These are phyloP conservation scores for Druon quercuslanigerum DNA, from an alignment of 1,140 invertebrate genomes.

Conservation along the genomic window DNA sequence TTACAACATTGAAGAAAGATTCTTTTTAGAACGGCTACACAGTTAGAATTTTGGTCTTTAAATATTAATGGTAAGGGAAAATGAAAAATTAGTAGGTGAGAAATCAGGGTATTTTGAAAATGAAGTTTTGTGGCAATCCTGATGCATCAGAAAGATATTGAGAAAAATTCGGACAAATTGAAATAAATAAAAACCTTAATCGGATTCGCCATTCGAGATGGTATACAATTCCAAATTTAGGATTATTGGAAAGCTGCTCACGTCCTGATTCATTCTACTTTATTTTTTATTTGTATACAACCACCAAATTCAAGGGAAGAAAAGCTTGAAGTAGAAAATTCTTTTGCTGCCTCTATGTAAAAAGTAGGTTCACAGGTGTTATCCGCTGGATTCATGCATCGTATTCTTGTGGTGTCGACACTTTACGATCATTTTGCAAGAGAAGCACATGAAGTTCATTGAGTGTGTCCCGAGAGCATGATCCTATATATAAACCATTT, in stretches of 20 bases:
- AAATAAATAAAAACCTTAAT: no score
- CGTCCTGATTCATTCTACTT: background rate
- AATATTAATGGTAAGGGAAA: no score
- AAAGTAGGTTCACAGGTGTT: slow-evolving; percentile 8
- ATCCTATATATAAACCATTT: background rate
- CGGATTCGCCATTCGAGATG: no score
- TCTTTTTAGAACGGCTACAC: no score
- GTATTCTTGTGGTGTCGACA: background rate
- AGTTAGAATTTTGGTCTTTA: no score
- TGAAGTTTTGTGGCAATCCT: no score
- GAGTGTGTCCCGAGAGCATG: background rate
- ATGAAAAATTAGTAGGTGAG: no score
- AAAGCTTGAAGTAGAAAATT: background rate
- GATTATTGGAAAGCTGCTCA: background rate
- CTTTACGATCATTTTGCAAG: slow-evolving; percentile 22
- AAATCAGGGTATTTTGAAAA: no score
- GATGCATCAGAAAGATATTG: no score
- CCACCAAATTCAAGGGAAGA: background rate
- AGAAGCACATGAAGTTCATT: background rate
- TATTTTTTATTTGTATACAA: slow-evolving; percentile 23
- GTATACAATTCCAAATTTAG: no score
- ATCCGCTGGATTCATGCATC: slow-evolving; percentile 18
- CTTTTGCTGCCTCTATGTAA: background rate
- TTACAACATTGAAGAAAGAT: no score
- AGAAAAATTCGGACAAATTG: no score